Evolutionary conservation across 92 coral and sea anemone species (phyloP).

Genomic region (Metridium senile): DNA sequence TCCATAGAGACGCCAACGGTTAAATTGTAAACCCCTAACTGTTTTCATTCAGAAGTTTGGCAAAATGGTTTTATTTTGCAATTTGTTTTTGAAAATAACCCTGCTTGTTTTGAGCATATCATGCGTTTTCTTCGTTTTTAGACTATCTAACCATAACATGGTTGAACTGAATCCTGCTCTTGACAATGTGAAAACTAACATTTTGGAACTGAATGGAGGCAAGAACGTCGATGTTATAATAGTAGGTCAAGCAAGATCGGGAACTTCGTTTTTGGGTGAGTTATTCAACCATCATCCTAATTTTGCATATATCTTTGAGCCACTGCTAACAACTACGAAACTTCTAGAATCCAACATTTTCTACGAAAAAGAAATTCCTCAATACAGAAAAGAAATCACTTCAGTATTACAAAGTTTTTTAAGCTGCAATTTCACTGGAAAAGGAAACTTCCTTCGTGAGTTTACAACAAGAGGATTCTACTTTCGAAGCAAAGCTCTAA

Average conservation of each 20-base stretch:
- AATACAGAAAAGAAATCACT: background rate
- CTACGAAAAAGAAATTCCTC: slow-evolving; percentile 15
- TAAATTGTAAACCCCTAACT: too few relatives aligned
- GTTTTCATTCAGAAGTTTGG: too few relatives aligned
- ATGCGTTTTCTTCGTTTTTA: too few relatives aligned
- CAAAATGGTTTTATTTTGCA: too few relatives aligned
- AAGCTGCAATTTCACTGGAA: slow-evolving; percentile 42
- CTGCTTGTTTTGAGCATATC: too few relatives aligned
- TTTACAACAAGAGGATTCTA: background rate
- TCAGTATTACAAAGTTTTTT: slow-evolving; percentile 15
- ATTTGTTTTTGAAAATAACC: too few relatives aligned
- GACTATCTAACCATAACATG: too few relatives aligned
- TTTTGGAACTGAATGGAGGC: background rate
- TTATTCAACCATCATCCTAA: slow-evolving; percentile 74
- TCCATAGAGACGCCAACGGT: too few relatives aligned
- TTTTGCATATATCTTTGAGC: slow-evolving; percentile 84
- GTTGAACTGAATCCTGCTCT: background rate
- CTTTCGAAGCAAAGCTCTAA: slow-evolving; percentile 2
- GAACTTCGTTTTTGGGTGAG: slow-evolving; percentile 84
- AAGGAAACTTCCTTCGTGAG: slow-evolving; percentile 30
- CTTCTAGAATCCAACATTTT: slow-evolving; percentile 4
- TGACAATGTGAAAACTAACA: background rate
- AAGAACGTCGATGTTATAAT: background rate
- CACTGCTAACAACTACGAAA: slow-evolving; percentile 14
- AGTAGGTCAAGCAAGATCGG: slow-evolving; percentile 59